Evolutionary conservation across 1,140 invertebrate species (phyloP).

Genomic region (Rhagoletis pomonella): DNA sequence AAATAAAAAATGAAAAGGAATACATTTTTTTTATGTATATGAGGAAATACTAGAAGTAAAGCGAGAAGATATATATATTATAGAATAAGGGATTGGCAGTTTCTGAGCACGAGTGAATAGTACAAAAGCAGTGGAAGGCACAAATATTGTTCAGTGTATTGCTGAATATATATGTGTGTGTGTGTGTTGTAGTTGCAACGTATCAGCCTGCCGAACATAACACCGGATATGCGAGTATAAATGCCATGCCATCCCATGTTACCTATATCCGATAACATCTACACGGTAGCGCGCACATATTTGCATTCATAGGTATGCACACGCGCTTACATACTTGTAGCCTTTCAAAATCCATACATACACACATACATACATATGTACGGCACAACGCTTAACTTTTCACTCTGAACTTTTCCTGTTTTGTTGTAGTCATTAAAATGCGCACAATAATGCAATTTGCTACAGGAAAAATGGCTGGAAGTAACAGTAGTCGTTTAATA

Average conservation of each 20-base stretch:
- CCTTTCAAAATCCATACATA: not conserved
- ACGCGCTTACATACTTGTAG: not conserved
- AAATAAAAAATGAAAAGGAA: not conserved
- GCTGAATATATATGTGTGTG: not conserved
- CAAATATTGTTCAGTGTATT: not conserved
- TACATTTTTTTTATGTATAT: not conserved
- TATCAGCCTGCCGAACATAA: constrained; percentile 1
- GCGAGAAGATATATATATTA: not conserved
- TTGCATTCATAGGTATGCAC: not conserved
- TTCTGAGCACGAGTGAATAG: not conserved
- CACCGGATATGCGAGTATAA: constrained; percentile 18
- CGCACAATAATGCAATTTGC: constrained; percentile 45
- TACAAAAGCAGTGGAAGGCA: not conserved
- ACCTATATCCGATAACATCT: not conserved
- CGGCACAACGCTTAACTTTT: not conserved
- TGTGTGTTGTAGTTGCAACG: not conserved
- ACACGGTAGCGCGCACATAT: not conserved
- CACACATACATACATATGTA: not conserved
- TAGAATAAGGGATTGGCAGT: not conserved
- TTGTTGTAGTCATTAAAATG: constrained; percentile 28
- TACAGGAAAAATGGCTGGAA: not conserved
- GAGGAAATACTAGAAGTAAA: constrained; percentile 1
- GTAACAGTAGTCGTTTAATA: constrained; percentile 20
- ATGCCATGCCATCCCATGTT: not conserved
- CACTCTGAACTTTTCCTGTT: not conserved